Evolutionary conservation across 2,113 vertebrate species (phyloP).

Genomic region (Oxyura jamaicensis): DNA sequence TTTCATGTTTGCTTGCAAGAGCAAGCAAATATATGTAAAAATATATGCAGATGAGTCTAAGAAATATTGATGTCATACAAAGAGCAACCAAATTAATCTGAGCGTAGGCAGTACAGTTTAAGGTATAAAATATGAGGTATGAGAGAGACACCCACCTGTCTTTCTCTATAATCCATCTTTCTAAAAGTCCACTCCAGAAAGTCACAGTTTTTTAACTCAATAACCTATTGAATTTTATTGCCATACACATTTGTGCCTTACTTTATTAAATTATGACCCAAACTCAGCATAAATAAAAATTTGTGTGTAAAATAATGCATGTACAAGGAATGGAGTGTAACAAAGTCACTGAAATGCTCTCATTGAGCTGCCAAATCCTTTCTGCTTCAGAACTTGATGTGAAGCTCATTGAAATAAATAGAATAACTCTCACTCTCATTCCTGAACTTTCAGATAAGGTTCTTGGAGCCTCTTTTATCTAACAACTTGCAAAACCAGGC

Average conservation of each 20-base stretch:
- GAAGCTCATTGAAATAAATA: not conserved
- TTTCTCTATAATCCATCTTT: not conserved
- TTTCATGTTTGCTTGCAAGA: slow-evolving; percentile 14
- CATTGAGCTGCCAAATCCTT: not conserved
- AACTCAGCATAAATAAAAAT: not conserved
- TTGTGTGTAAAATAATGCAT: not conserved
- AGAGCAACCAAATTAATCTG: not conserved
- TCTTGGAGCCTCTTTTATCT: not conserved
- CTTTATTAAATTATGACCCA: not conserved
- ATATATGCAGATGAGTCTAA: not conserved
- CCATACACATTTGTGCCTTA: not conserved
- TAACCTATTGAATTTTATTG: not conserved
- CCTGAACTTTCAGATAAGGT: not conserved
- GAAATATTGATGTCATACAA: not conserved
- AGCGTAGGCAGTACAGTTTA: not conserved
- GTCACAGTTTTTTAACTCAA: not conserved
- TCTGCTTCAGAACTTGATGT: not conserved
- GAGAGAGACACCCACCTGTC: not conserved
- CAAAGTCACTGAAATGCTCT: not conserved
- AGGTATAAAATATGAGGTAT: not conserved
- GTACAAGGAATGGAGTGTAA: not conserved
- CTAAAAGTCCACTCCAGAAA: not conserved
- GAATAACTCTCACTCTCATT: not conserved
- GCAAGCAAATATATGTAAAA: not conserved
- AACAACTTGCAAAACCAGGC: not conserved